Percentiles rank a stretch among this genome's conserved stretches.
phyloP scores from a whole-genome alignment of 2,797 vertebrate genomes.

The Zalophus californianus region DNA sequence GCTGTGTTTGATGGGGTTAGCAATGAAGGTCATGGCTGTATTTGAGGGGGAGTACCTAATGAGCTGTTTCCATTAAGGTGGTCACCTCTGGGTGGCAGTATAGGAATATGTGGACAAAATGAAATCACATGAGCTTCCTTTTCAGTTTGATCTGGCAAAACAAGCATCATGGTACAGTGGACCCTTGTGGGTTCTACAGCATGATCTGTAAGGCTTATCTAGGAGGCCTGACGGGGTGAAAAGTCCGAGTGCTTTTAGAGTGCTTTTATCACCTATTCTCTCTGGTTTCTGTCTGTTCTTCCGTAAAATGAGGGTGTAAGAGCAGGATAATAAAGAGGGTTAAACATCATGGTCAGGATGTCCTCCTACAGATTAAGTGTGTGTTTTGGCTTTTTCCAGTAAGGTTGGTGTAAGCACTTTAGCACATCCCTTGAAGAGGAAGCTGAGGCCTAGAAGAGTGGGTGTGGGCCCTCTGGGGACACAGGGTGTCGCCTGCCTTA shows the following conservation, averaged over 20 bases:
- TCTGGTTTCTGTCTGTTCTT: constrained; percentile 2
- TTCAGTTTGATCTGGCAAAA: background rate
- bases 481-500: background rate
- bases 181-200: background rate
- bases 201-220: background rate
- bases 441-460: background rate
- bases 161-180: background rate
- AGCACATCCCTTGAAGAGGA: background rate
- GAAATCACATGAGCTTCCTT: background rate
- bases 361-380: background rate
- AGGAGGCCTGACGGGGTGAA: too few relatives aligned
- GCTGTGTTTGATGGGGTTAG: background rate
- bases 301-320: background rate
- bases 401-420: background rate
- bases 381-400: background rate
- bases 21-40: background rate
- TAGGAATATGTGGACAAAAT: background rate
- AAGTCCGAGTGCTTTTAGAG: background rate
- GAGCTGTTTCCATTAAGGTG: constrained; percentile 12
- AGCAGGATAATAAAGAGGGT: background rate
- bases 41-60: background rate
- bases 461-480: accelerated
- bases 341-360: background rate
- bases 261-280: background rate
- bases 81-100: constrained; percentile 4